These are phyloP conservation scores for Malacosoma neustria DNA, from an alignment of 2,888 invertebrate species.

Conservation along the genomic window DNA sequence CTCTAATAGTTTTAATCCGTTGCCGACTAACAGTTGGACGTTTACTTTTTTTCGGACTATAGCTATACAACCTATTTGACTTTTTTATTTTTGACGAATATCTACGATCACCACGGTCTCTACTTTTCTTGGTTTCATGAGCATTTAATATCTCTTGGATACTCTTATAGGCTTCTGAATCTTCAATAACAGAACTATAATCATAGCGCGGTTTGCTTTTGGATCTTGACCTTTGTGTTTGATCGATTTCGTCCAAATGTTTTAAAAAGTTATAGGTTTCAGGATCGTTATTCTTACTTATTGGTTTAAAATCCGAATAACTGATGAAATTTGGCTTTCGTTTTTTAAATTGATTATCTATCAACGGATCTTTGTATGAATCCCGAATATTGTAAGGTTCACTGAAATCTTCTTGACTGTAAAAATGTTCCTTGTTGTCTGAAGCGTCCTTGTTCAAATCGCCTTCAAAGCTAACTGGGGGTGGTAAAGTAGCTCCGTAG, in stretches of 20 bases:
- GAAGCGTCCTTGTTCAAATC: conserved; percentile 29
- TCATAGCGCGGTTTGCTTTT: conserved; percentile 28
- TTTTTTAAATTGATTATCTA: conserved; percentile 18
- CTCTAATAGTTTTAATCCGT: conserved; percentile 15
- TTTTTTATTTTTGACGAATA: conserved; percentile 28
- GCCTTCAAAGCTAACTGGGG: conserved; percentile 23
- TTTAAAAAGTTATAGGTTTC: conserved; percentile 53
- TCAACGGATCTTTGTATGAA: conserved; percentile 24
- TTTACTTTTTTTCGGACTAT: conserved; percentile 23
- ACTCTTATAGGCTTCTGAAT: conserved; percentile 39
- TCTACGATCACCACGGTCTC: conserved; percentile 22
- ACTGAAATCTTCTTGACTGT: conserved; percentile 18
- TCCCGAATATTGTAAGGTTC: conserved; percentile 29
- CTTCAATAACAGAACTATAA: conserved; percentile 25
- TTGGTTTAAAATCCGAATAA: conserved; percentile 42
- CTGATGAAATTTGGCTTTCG: conserved; percentile 36
- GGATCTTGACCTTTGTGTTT: conserved; percentile 26
- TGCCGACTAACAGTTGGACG: conserved; percentile 40
- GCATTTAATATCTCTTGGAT: conserved; percentile 57
- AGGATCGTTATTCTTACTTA: conserved; percentile 44
- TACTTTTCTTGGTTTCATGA: conserved; percentile 44
- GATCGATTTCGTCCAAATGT: conserved; percentile 36
- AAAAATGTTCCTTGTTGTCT: conserved; percentile 37
- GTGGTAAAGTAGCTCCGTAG: conserved; percentile 42
- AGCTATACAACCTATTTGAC: conserved; percentile 18